Evolutionary conservation across 2,888 invertebrate species (phyloP), one percentile per base, ranked within the genome.

Genomic region (Scaptodrosophila latifasciaeformis): DNA sequence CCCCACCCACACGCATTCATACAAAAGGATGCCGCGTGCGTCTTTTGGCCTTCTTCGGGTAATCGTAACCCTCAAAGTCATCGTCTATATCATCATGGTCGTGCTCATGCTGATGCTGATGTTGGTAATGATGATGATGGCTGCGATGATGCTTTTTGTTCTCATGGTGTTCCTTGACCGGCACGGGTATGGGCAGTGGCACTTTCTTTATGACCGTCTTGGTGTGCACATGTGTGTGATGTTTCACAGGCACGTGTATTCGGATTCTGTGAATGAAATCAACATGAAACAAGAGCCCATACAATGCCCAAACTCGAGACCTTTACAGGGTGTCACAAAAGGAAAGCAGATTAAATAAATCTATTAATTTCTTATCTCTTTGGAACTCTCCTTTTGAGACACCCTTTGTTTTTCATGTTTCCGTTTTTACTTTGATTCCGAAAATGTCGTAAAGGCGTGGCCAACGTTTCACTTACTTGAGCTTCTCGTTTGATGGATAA

Each of bases 181-280:
- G 86, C 45, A 86, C 68, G 17, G 85, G 85, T 40, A 86, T 82
- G 59, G 87, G 86, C 48, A 86, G 63, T 17, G 85, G 82, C 7
- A 86, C 84, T 61, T 86, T 86, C 70, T 86, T 86, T 48, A 86
- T 80, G 49, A 86, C 65, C 47, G 87, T 86, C 62, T 86, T 86
- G 2, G 86, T 86, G 59, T 86, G 86, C 17, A 86, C 75, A 74
- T 87, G 87, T 35, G 87, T 87, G 45, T 87, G 87, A 76, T 86
- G 86, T 59, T 86, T 86, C 40, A 86, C 85, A 2, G 86, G 86
- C 49, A 86, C 81, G 63, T 86, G 86, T 64, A 86, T 86, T 21
- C 86, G 82, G 54, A 86, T 84, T 68, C 86, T 86, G 60, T 24
- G 42, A 34, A 58, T 24, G 3, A 24, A 24, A 24, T 24, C 7